Evolutionary conservation across 2,797 vertebrate genomes (phyloP), one percentile per base, ranked within the genome.

Genomic region (Trichosurus vulpecula): DNA sequence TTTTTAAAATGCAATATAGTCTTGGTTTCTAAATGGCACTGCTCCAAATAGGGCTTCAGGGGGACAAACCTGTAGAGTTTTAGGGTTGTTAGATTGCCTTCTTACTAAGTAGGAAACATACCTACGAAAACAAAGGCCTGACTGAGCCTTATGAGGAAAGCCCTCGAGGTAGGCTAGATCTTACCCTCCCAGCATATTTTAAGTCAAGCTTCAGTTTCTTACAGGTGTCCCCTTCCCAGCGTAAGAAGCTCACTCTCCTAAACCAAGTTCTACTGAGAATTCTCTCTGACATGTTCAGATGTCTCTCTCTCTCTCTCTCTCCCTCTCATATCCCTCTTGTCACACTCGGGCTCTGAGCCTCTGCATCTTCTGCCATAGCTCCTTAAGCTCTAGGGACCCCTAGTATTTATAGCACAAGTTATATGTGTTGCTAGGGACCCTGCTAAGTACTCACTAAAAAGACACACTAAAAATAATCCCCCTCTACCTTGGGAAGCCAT

Each of bases 341-440:
- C 51, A 74, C 10, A 91, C 29, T 91, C 35, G 96, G 66, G 66
- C 95, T 95, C 74, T 51, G 90, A 95, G 93, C 93, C 89, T 97
- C 93, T 96, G 94, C 96, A 95, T 95, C 97, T 96, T 96, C 94
- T 98, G 95, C 97, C 97, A 81, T 97, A 97, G 98, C 98, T 98
- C 97, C 95, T 93, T 93, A 47, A 93, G 96, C 97, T 98, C 97
- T 98, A 95, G 94, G 95, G 58, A 51, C 74, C 14, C 54, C 94
- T 93, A 10, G 94, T 98, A 98, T 98, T 98, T 98, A 98, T 98
- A 98, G 93, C 98, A 92, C 96, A n/a, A 89, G 97, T 97, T 97
- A 95, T 97, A 98, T 97, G 97, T 98, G 98, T 98, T 99, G 98
- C 98, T 98, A 98, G 98, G 98, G 98, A 97, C 97, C 97, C 98